These are phyloP conservation scores for Nowickia ferox DNA, from an alignment of 2,888 invertebrate species.

Conservation along the genomic window DNA sequence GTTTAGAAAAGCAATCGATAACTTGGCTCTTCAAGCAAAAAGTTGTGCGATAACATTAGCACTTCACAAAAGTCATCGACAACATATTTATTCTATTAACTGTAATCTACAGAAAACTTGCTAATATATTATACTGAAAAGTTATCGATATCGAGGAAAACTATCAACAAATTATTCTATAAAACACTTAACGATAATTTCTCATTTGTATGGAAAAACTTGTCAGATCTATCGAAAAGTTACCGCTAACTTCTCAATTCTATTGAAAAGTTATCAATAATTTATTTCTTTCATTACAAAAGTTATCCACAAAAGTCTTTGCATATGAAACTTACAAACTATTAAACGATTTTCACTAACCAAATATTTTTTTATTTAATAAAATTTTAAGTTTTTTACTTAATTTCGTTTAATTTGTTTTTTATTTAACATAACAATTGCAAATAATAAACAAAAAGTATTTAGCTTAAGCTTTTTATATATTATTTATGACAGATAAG, in stretches of 20 bases:
- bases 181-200: too few species aligned
- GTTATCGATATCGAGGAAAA: too few species aligned
- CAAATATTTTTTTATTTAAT: conserved; percentile 4
- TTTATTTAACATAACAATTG: neutral
- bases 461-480: conserved; percentile 66
- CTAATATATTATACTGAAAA: too few species aligned
- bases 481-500: neutral
- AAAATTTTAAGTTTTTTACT: conserved; percentile 22
- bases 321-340: neutral
- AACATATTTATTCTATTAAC: too few species aligned
- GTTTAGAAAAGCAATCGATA: too few species aligned
- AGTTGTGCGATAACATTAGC: too few species aligned
- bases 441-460: neutral
- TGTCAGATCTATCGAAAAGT: too few species aligned
- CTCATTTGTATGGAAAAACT: too few species aligned
- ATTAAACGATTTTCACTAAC: neutral
- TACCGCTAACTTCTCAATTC: neutral
- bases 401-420: neutral
- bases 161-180: too few species aligned
- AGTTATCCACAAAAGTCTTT: neutral
- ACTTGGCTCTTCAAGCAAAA: too few species aligned
- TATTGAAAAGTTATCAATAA: neutral
- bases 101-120: too few species aligned
- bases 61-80: too few species aligned
- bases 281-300: neutral